Evolutionary conservation across 2,888 invertebrate genomes (phyloP), one percentile per base, ranked within the genome.

Genomic region (Salticus scenicus): DNA sequence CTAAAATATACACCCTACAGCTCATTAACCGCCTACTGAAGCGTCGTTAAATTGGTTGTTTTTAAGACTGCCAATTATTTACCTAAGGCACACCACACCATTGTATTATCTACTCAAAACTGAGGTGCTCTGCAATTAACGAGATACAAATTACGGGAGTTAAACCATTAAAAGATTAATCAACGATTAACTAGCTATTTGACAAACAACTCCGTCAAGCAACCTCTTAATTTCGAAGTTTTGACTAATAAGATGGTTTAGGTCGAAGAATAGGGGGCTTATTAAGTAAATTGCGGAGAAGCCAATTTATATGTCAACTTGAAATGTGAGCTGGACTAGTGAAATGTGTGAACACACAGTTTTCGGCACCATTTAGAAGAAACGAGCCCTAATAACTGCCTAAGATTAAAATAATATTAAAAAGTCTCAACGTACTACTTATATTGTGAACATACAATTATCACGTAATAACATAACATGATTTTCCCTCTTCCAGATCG

Each of bases 151-250:
- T 84, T 84, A 84, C 30, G 83, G 77, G 83, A 84, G 77, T 84
- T 84, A 77, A 84, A 73, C 74, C 84, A 85, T 85, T 85, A 85
- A 78, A 64, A 79, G 84, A 85, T 85, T 85, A 85, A 85, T 85
- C 84, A 85, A 64, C 75, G 79, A 85, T 85, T 85, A 85, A 85
- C 74, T 73, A 71, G 84, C 78, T 78, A 70, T 79, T 85, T 85
- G 84, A 85, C 78, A 85, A 85, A 85, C 78, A 85, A 85, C 84
- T 85, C 33, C 74, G 20, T 70, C 57, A 17, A 24, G 70, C 74
- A 79, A 85, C 78, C 84, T 74, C 78, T 79, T 85, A 74, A 79
- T 85, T 79, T 64, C 74, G 47, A 70, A 74, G 73, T 78, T 79
- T 79, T 79, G 78, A 85, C 84, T 85, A 85, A 85, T 85, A 85